Evolutionary conservation across 2,888 invertebrate genomes (phyloP).

Genomic region (Callosobruchus maculatus): DNA sequence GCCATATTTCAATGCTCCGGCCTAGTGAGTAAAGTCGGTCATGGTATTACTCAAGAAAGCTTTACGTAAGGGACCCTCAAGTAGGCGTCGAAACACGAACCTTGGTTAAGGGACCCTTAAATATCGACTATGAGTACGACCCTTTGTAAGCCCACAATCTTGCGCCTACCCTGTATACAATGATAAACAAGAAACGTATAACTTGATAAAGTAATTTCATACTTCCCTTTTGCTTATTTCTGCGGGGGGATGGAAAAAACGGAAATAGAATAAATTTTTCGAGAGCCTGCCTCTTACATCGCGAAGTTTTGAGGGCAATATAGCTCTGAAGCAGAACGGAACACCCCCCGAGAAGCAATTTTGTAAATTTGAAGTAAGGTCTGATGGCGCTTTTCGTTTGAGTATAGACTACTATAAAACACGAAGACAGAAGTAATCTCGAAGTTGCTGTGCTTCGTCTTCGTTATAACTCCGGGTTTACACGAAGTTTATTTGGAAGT

Average conservation of each 20-base stretch:
- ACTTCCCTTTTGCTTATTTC: background rate
- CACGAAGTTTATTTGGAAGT: background rate
- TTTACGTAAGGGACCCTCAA: no score
- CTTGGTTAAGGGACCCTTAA: no score
- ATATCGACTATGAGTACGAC: no score
- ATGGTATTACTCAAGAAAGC: no score
- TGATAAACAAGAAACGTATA: background rate
- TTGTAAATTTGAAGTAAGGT: background rate
- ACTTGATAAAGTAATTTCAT: background rate
- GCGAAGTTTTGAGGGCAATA: background rate
- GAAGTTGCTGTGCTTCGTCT: background rate
- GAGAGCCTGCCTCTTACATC: background rate
- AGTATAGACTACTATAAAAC: background rate
- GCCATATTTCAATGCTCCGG: no score
- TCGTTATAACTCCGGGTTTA: background rate
- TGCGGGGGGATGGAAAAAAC: background rate
- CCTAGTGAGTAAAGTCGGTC: no score
- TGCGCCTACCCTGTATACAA: background rate
- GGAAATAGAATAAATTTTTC: background rate
- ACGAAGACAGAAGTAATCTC: background rate
- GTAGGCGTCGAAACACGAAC: no score
- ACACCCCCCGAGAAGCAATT: background rate
- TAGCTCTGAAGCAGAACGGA: background rate
- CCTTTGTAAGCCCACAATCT: no score
- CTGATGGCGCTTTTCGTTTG: background rate